phyloP scores from a whole-genome alignment of 2,888 invertebrate species.

The Proisotoma minuta region DNA sequence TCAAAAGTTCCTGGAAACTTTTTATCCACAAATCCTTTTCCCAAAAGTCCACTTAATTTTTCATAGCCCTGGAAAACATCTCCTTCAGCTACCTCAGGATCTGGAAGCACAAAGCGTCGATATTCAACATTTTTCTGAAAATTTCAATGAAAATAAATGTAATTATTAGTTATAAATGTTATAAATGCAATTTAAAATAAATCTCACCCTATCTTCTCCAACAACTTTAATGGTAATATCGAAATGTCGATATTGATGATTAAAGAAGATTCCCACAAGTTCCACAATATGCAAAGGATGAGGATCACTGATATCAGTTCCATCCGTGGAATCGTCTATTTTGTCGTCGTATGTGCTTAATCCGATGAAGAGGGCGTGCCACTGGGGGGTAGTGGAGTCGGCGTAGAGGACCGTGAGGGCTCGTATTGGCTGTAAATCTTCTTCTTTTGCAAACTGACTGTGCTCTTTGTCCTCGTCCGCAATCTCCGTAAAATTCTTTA shows the following conservation, averaged over 20 bases:
- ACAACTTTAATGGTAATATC: constrained; percentile 32
- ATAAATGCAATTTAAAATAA: not conserved
- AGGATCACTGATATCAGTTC: not conserved
- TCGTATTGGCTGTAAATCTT: not conserved
- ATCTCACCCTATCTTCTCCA: not conserved
- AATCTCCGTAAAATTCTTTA: no score
- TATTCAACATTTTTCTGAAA: constrained; percentile 17
- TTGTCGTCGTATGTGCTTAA: constrained; percentile 19
- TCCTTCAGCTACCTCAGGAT: not conserved
- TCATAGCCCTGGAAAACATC: not conserved
- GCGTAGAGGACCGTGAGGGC: constrained; percentile 29
- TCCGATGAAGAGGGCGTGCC: constrained; percentile 29
- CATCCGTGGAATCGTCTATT: no score
- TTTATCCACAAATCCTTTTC: constrained; percentile 27
- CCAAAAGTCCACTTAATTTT: constrained; percentile 15
- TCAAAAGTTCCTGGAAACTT: constrained; percentile 25
- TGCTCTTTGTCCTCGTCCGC: constrained; percentile 4
- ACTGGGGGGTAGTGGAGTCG: constrained; percentile 21
- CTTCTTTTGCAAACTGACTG: not conserved
- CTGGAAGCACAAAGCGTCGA: constrained; percentile 22
- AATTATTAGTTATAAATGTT: no score
- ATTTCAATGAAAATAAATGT: constrained; percentile 7
- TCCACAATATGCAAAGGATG: constrained; percentile 2
- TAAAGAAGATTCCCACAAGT: constrained; percentile 34
- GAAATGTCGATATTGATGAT: constrained; percentile 32